A percentile compares a stretch with the other conserved stretches of the same genome.
phyloP scores from a whole-genome alignment of 2,797 vertebrate genomes.

The Toxotes lorentzi region DNA sequence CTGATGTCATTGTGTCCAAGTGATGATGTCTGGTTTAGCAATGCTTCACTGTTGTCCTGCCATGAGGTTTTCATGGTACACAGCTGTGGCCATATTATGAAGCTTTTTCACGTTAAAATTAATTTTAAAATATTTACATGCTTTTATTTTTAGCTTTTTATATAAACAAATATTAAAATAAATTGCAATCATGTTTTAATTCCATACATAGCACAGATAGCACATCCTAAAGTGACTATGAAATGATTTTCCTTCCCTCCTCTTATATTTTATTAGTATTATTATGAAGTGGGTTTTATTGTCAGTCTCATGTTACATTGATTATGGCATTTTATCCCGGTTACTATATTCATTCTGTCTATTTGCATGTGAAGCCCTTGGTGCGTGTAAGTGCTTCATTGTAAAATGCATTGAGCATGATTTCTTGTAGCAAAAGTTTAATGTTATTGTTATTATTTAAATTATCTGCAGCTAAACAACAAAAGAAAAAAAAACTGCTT shows the following conservation, averaged over 20 bases:
- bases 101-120: background rate
- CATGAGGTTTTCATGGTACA: background rate
- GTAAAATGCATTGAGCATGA: no score
- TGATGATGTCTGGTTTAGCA: background rate
- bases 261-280: no score
- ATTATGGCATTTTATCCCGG: no score
- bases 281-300: no score
- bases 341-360: no score
- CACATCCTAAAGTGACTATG: background rate
- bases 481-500: background rate
- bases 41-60: background rate
- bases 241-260: background rate
- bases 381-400: no score
- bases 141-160: background rate
- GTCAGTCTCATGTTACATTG: no score
- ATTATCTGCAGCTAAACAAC: background rate
- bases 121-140: background rate
- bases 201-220: background rate
- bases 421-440: no score
- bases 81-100: background rate
- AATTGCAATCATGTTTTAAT: background rate
- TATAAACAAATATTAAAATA: background rate
- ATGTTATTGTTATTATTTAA: no score
- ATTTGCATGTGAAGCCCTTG: no score
- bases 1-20: constrained; percentile 5